Percentiles rank a stretch among this genome's conserved stretches.
Evolutionary conservation across 1,140 invertebrate species (phyloP).

Genomic region (Drosophila ohnishii): DNA sequence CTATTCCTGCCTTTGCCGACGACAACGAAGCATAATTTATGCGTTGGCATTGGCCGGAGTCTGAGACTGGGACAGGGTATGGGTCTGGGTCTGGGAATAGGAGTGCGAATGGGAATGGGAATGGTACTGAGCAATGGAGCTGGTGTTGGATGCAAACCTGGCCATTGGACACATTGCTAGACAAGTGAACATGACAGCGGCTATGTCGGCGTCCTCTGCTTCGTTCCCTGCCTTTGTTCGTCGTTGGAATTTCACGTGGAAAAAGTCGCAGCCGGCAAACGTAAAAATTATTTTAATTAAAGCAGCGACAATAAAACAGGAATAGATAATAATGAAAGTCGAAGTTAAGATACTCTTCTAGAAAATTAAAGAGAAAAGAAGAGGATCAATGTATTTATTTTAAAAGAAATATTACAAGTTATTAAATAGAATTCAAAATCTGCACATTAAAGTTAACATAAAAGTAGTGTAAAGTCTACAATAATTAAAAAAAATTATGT

Average conservation of each 20-base stretch:
- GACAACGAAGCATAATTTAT: conserved; percentile 80
- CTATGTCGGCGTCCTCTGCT: conserved; percentile 59
- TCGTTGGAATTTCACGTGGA: conserved; percentile 74
- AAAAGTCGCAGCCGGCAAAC: conserved; percentile 61
- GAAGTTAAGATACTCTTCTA: conserved; percentile 3
- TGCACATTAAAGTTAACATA: no score
- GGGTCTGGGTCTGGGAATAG: conserved; percentile 32
- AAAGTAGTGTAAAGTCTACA: no score
- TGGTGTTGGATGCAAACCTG: conserved; percentile 39
- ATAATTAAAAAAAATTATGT: no score
- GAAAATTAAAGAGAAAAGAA: background rate
- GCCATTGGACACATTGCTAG: conserved; percentile 67
- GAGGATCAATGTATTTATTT: background rate
- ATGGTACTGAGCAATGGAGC: conserved; percentile 10
- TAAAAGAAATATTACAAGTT: background rate
- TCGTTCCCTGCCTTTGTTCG: conserved; percentile 19
- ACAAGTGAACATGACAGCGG: conserved; percentile 76
- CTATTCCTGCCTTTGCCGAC: conserved; percentile 18
- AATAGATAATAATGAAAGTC: background rate
- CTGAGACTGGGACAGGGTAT: conserved; percentile 32
- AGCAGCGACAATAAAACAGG: conserved; percentile 24
- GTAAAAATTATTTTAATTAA: conserved; percentile 78
- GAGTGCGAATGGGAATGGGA: conserved; percentile 4
- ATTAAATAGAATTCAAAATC: background rate
- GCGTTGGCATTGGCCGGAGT: conserved; percentile 58